A percentile compares a stretch with the other conserved stretches of the same genome.
Conservation (phyloP, 2,888 invertebrate species). For the Plutella xylostella region DNA sequence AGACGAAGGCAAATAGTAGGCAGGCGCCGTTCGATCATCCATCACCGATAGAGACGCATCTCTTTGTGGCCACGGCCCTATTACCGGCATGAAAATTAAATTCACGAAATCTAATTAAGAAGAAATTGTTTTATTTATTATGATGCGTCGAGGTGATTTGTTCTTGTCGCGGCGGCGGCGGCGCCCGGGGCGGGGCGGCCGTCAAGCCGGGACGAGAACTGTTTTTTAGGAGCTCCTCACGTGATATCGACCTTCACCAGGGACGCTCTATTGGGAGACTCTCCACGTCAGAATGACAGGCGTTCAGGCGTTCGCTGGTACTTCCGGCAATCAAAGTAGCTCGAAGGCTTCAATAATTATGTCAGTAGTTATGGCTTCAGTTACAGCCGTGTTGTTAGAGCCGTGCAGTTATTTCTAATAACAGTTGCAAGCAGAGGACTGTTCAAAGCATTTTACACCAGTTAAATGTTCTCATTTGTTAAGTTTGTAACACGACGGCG, state of each 20-base stretch:
- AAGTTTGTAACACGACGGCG: conserved; percentile 50
- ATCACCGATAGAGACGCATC: conserved; percentile 59
- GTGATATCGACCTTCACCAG: not conserved
- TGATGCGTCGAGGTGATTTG: conserved; percentile 68
- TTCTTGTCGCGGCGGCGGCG: conserved; percentile 65
- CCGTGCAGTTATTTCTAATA: no score
- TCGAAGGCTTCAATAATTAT: no score
- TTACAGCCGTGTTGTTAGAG: no score
- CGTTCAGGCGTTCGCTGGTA: no score
- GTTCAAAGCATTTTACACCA: no score
- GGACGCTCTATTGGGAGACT: no score
- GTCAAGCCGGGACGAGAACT: not conserved
- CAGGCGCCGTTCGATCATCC: conserved; percentile 64
- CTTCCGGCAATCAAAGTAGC: no score
- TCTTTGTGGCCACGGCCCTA: conserved; percentile 69
- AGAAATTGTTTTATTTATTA: conserved; percentile 71
- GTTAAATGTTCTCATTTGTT: conserved; percentile 59
- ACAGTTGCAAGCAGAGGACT: no score
- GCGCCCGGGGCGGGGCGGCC: conserved; percentile 25
- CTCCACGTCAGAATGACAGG: no score
- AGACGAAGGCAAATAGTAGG: conserved; percentile 58
- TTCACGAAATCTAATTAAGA: conserved; percentile 71
- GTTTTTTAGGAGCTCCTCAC: conserved; percentile 1
- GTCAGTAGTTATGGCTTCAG: no score
- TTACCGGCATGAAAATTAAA: conserved; percentile 70